Conservation (phyloP, 2,888 invertebrate genomes). For the Drosophila setosimentum region DNA sequence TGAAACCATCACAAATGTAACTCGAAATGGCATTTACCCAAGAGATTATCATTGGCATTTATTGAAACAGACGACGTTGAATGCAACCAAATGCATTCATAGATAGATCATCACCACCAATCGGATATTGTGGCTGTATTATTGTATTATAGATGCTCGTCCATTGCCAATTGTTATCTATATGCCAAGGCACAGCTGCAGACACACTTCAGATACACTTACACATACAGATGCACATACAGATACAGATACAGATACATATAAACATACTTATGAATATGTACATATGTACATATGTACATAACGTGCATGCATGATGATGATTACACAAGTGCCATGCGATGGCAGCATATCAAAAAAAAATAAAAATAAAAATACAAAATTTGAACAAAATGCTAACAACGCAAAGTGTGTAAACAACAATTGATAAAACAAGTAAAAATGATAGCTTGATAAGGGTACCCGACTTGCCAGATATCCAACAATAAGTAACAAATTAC, state of each 20-base stretch:
- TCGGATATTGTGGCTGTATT: not conserved
- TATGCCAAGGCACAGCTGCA: constrained; percentile 8
- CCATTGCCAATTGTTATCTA: constrained; percentile 31
- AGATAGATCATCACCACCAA: constrained; percentile 4
- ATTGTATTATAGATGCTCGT: not conserved
- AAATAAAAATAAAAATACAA: constrained; percentile 1
- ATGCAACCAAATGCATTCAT: constrained; percentile 45
- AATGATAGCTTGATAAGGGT: not conserved
- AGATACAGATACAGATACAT: not conserved
- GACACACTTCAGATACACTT: constrained; percentile 13
- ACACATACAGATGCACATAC: constrained; percentile 3
- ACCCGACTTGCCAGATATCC: not conserved
- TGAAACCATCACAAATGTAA: constrained; percentile 25
- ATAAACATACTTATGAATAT: constrained; percentile 2
- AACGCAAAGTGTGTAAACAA: constrained; percentile 67
- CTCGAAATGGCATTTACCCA: constrained; percentile 46
- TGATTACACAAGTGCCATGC: constrained; percentile 76
- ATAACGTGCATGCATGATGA: constrained; percentile 46
- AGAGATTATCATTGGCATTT: constrained; percentile 61
- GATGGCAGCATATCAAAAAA: constrained; percentile 44
- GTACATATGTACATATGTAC: constrained; percentile 15
- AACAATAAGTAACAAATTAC: not conserved
- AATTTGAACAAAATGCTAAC: constrained; percentile 73
- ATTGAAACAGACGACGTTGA: constrained; percentile 41
- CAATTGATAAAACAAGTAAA: constrained; percentile 57